A percentile compares a stretch with the other conserved stretches of the same genome.
phyloP scores from a whole-genome alignment of 2,113 vertebrate species.

The Rostratula benghalensis region DNA sequence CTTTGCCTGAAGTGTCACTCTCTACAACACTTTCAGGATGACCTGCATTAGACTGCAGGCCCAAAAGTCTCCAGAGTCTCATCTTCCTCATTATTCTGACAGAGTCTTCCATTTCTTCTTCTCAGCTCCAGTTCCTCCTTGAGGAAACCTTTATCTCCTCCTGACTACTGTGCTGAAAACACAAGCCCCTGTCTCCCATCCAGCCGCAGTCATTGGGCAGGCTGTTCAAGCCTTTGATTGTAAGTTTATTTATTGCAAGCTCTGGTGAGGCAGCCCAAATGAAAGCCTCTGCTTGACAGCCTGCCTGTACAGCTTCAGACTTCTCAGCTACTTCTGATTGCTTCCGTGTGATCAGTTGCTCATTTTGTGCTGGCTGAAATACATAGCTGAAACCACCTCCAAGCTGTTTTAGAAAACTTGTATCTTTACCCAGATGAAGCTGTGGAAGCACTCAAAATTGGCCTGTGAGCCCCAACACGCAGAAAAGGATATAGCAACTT shows the following conservation, averaged over 20 bases:
- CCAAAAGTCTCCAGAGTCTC: neutral
- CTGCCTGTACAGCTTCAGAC: neutral
- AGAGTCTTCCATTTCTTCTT: neutral
- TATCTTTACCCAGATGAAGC: neutral
- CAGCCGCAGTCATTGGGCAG: accelerated
- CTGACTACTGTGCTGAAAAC: accelerated
- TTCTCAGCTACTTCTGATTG: neutral
- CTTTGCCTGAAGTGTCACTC: neutral
- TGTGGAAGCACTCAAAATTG: neutral
- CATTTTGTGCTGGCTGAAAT: neutral
- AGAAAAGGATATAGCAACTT: accelerated
- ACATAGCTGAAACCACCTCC: neutral
- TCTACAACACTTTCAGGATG: neutral
- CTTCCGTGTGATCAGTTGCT: neutral
- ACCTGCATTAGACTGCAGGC: neutral
- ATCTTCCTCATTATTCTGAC: neutral
- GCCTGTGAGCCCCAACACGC: neutral
- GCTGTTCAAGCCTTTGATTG: neutral
- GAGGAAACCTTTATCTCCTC: neutral
- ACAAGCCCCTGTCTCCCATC: too few relatives aligned
- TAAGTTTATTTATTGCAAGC: neutral
- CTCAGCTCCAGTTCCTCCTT: neutral
- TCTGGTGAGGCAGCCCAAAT: neutral
- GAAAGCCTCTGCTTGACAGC: neutral
- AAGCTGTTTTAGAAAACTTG: neutral